Conservation (phyloP, 2,888 invertebrate genomes). For the Phytoseiulus persimilis region DNA sequence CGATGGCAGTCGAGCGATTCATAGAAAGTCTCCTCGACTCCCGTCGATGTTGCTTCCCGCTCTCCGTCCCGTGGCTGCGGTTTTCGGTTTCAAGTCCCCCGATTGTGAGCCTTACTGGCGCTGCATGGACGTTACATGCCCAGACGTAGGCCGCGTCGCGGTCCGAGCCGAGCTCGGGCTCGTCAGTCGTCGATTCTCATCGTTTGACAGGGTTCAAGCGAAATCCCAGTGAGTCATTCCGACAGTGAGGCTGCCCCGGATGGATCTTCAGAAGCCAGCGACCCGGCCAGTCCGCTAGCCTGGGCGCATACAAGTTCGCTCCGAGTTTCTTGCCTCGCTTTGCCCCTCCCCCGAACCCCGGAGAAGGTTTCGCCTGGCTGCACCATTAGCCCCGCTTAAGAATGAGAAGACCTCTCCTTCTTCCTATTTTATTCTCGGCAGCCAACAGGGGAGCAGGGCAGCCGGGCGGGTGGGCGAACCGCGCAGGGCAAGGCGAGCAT, state of each 20-base stretch:
- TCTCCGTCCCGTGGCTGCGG: too few relatives aligned
- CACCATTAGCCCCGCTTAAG: conserved; percentile 5
- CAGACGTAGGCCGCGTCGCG: too few relatives aligned
- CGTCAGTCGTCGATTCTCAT: neutral
- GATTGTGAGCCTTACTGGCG: too few relatives aligned
- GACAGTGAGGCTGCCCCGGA: neutral
- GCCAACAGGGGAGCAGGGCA: neutral
- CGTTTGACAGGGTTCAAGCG: neutral
- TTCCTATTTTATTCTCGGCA: neutral
- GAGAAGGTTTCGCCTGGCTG: neutral
- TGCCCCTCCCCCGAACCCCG: neutral
- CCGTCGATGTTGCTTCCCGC: too few relatives aligned
- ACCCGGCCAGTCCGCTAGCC: neutral
- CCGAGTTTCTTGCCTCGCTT: neutral
- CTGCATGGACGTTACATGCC: too few relatives aligned
- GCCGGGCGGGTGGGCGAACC: neutral
- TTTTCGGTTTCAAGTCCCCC: too few relatives aligned
- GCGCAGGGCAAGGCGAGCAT: neutral
- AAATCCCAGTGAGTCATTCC: neutral
- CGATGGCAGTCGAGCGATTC: too few relatives aligned
- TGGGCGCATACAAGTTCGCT: neutral
- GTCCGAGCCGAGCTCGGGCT: neutral
- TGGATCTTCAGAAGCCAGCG: neutral
- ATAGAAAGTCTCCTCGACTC: too few relatives aligned
- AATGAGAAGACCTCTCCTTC: neutral